Evolutionary conservation across 2,888 invertebrate genomes (phyloP).

Genomic region (Bugula neritina): DNA sequence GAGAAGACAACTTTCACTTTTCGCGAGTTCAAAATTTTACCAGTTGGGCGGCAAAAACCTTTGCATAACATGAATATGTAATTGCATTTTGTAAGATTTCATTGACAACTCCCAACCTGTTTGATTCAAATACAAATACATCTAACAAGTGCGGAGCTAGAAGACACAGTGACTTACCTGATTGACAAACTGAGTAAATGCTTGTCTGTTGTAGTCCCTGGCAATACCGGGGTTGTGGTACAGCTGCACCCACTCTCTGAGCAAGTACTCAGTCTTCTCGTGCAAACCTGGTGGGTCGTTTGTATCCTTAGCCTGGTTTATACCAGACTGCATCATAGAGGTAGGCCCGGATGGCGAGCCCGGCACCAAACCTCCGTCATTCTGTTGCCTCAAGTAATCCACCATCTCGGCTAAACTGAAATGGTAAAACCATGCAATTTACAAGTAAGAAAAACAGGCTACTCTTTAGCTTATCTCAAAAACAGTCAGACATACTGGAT

Average conservation of each 20-base stretch:
- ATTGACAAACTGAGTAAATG: conserved; percentile 87
- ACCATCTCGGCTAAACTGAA: conserved; percentile 66
- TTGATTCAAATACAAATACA: neutral
- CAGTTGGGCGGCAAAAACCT: too few species aligned
- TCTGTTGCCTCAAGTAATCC: conserved; percentile 68
- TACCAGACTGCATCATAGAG: conserved; percentile 84
- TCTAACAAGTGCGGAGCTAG: neutral
- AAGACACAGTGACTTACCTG: too few species aligned
- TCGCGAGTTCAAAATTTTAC: too few species aligned
- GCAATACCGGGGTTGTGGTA: conserved; percentile 65
- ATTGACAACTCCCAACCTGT: too few species aligned
- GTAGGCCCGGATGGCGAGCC: conserved; percentile 58
- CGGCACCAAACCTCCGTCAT: conserved; percentile 71
- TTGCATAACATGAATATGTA: too few species aligned
- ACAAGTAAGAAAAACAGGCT: neutral
- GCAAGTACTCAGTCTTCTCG: conserved; percentile 86
- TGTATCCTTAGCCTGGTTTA: conserved; percentile 76
- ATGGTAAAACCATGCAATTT: too few species aligned
- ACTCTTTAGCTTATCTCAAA: neutral
- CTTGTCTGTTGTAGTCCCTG: conserved; percentile 60
- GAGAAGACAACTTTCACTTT: too few species aligned
- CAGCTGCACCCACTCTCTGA: conserved; percentile 91
- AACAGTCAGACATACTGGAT: too few species aligned
- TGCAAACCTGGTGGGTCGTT: conserved; percentile 88
- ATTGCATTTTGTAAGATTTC: too few species aligned